Base-by-base conservation (phyloP, 2,888 invertebrate species). In the Taenaris catops region DNA sequence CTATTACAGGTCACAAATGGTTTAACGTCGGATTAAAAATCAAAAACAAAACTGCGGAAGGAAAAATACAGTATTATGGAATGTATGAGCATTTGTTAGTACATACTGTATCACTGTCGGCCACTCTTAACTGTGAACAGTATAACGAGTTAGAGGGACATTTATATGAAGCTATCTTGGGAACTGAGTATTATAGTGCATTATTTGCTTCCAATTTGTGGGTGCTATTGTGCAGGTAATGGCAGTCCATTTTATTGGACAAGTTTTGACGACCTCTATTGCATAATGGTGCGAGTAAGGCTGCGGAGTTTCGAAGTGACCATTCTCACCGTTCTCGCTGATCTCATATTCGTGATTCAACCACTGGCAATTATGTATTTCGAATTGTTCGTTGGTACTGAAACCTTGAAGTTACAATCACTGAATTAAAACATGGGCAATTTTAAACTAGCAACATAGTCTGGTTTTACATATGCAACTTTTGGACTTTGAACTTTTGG, bases 201-300 rank as follows among this genome's bases (percentile, higher is more conserved):
- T 25, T 79, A 39, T 83, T 86, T 44, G 64, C 74, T 2, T 53
- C 63, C 0, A 66, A 74, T 44, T 39, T 84, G 7, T 84, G 81
- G 81, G 35, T 55, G n/a, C 33, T 70, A 1, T 43, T 83, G 29
- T 59, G 72, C 2, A 70, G 71, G 84, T 83, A 49, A 46, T n/a
- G n/a, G n/a, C n/a, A n/a, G n/a, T n/a, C n/a, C n/a, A n/a, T n/a
- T n/a, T n/a, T n/a, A n/a, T n/a, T n/a, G n/a, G n/a, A n/a, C n/a
- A n/a, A n/a, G n/a, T n/a, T n/a, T n/a, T n/a, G n/a, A n/a, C n/a
- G n/a, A n/a, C n/a, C n/a, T n/a, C n/a, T n/a, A n/a, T n/a, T n/a
- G n/a, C n/a, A n/a, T n/a, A n/a, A n/a, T n/a, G n/a, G n/a, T n/a
- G n/a, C n/a, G n/a, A n/a, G n/a, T n/a, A n/a, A n/a, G n/a, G 44